Evolutionary conservation across 1,140 invertebrate genomes (phyloP).

Genomic region (Drosophila ironensis): DNA sequence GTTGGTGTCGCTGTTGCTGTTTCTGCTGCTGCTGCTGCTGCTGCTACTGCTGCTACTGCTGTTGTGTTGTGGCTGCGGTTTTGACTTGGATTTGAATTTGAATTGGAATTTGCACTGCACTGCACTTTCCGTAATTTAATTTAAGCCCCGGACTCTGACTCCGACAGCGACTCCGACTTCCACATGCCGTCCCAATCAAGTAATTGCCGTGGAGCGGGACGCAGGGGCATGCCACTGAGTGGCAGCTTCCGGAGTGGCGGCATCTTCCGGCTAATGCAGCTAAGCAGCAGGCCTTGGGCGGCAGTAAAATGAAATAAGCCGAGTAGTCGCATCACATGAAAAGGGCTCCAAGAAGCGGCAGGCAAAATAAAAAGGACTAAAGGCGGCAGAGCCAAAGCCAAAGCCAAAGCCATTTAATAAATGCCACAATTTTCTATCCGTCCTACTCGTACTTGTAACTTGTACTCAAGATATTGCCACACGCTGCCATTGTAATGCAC

Average conservation of each 20-base stretch:
- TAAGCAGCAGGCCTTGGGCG: slow-evolving; percentile 41
- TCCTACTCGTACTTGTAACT: slow-evolving; percentile 20
- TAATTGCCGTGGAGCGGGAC: slow-evolving; percentile 25
- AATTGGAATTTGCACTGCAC: slow-evolving; percentile 34
- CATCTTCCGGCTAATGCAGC: slow-evolving; percentile 26
- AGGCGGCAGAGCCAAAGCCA: neutral
- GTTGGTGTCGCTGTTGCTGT: neutral
- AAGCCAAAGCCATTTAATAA: slow-evolving; percentile 72
- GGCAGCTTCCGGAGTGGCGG: neutral
- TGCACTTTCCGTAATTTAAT: slow-evolving; percentile 69
- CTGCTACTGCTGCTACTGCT: neutral
- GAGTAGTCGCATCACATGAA: slow-evolving; percentile 9
- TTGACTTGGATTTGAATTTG: neutral
- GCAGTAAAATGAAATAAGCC: slow-evolving; percentile 54
- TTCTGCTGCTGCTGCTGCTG: neutral
- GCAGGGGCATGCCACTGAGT: neutral
- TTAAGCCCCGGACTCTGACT: slow-evolving; percentile 34
- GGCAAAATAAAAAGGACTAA: slow-evolving; percentile 10
- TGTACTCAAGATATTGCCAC: slow-evolving; percentile 64
- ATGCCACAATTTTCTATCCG: slow-evolving; percentile 74
- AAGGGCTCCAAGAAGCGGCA: neutral
- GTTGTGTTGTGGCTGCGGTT: slow-evolving; percentile 2
- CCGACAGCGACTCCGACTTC: too few species aligned
- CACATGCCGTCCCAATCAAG: slow-evolving; percentile 36
- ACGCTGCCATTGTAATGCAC: slow-evolving; percentile 72